Percentiles rank a stretch among this genome's conserved stretches.
phyloP scores from a whole-genome alignment of 2,113 vertebrate genomes.

The Apteryx mantelli region DNA sequence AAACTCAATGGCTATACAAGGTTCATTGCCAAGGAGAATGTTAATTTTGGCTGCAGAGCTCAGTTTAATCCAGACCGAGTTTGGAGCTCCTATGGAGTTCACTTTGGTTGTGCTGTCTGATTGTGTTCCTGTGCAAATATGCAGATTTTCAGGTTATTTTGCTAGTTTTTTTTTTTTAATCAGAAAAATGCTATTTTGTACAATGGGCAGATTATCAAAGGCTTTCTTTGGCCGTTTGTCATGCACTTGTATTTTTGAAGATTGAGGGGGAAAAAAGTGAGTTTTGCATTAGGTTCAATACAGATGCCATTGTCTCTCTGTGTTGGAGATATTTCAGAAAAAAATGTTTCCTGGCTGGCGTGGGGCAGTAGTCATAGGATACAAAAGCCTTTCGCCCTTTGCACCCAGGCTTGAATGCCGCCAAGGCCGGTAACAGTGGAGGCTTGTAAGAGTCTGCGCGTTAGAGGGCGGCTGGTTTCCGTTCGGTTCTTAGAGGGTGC shows the following conservation, averaged over 20 bases:
- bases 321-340: not conserved
- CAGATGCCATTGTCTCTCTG: not conserved
- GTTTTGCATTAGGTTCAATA: not conserved
- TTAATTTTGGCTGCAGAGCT: constrained; percentile 58
- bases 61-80: constrained; percentile 24
- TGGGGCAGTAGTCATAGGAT: not conserved
- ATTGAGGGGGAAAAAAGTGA: not conserved
- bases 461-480: not conserved
- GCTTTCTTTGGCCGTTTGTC: not conserved
- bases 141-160: constrained; percentile 44
- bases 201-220: not conserved
- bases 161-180: not conserved
- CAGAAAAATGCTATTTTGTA: not conserved
- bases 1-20: not conserved
- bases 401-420: not conserved
- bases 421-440: not conserved
- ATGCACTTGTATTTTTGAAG: not conserved
- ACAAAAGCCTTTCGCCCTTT: not conserved
- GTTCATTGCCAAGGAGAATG: constrained; percentile 45
- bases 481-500: not conserved
- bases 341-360: not conserved
- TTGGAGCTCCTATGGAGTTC: constrained; percentile 24
- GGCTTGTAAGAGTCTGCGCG: not conserved
- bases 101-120: constrained; percentile 24
- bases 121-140: constrained; percentile 51